Percentiles rank a stretch among this genome's conserved stretches.
Conservation (phyloP, 2,888 invertebrate species). For the Drosophila melanosoma region DNA sequence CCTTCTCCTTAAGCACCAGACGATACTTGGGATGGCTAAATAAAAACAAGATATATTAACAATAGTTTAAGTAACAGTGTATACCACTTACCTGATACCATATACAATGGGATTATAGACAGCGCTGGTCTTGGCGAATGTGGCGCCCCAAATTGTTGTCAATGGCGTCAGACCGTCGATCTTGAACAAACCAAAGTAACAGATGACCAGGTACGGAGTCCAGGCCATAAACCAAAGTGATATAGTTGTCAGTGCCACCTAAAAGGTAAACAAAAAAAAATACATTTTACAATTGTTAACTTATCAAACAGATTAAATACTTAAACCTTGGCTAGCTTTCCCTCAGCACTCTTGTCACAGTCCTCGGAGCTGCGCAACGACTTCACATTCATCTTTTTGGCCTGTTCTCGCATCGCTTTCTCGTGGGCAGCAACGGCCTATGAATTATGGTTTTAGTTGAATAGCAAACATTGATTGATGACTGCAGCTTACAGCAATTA, state of each 20-base stretch:
- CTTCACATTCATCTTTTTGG: conserved; percentile 97
- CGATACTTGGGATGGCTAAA: conserved; percentile 88
- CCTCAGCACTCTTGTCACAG: conserved; percentile 92
- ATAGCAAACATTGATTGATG: conserved; percentile 12
- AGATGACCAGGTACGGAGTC: conserved; percentile 95
- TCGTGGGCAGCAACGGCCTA: conserved; percentile 87
- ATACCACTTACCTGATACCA: conserved; percentile 90
- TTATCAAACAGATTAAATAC: background rate
- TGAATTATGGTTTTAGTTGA: background rate
- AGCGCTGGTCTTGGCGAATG: conserved; percentile 96
- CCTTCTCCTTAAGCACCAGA: conserved; percentile 86
- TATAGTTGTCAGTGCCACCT: conserved; percentile 95
- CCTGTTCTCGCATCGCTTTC: conserved; percentile 94
- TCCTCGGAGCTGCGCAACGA: conserved; percentile 92
- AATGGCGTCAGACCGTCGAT: conserved; percentile 90
- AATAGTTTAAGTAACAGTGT: background rate
- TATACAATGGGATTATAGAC: conserved; percentile 96
- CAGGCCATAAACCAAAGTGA: conserved; percentile 96
- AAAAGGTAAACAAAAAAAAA: background rate
- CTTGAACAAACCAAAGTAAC: conserved; percentile 92
- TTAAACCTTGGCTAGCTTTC: conserved; percentile 90
- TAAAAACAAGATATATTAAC: background rate
- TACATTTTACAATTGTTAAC: background rate
- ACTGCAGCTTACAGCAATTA: conserved; percentile 87
- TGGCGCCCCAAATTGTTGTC: conserved; percentile 94